A percentile compares a stretch with the other conserved stretches of the same genome.
These are phyloP conservation scores for Ceryle rudis DNA, from an alignment of 2,797 vertebrate species.

Conservation along the genomic window DNA sequence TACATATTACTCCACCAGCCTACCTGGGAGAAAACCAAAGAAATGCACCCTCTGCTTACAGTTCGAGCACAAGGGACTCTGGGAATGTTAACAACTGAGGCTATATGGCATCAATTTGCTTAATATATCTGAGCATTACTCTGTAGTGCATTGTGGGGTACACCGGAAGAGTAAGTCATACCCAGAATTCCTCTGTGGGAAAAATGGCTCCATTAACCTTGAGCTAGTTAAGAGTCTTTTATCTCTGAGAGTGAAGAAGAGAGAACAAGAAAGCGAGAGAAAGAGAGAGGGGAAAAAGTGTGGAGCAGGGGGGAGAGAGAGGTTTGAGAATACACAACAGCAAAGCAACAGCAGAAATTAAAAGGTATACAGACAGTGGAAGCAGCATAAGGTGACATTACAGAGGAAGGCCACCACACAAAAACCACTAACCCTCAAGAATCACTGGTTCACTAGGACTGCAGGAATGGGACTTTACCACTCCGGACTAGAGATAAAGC, in stretches of 20 bases:
- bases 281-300: slow-evolving; percentile 80
- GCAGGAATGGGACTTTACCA: slow-evolving; percentile 87
- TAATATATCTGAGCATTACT: slow-evolving; percentile 87
- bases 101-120: slow-evolving; percentile 85
- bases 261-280: slow-evolving; percentile 79
- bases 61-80: slow-evolving; percentile 93
- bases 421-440: slow-evolving; percentile 98
- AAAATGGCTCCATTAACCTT: slow-evolving; percentile 98
- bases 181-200: slow-evolving; percentile 94
- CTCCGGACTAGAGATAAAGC: slow-evolving; percentile 95
- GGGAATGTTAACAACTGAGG: slow-evolving; percentile 93
- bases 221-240: slow-evolving; percentile 99
- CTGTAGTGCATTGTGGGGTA: slow-evolving; percentile 82
- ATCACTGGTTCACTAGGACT: slow-evolving; percentile 99
- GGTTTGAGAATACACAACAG: slow-evolving; percentile 95
- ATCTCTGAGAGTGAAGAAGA: slow-evolving; percentile 96
- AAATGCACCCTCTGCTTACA: slow-evolving; percentile 98
- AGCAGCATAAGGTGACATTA: slow-evolving; percentile 96
- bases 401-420: slow-evolving; percentile 98
- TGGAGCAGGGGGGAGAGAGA: slow-evolving; percentile 84
- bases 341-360: slow-evolving; percentile 94
- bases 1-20: slow-evolving; percentile 74
- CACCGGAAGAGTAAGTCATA: slow-evolving; percentile 86
- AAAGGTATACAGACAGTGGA: slow-evolving; percentile 93
- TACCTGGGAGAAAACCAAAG: slow-evolving; percentile 92